Percentiles rank a stretch among this genome's conserved stretches.
Conservation (phyloP, 1,140 invertebrate species). For the Sitobion miscanthi region DNA sequence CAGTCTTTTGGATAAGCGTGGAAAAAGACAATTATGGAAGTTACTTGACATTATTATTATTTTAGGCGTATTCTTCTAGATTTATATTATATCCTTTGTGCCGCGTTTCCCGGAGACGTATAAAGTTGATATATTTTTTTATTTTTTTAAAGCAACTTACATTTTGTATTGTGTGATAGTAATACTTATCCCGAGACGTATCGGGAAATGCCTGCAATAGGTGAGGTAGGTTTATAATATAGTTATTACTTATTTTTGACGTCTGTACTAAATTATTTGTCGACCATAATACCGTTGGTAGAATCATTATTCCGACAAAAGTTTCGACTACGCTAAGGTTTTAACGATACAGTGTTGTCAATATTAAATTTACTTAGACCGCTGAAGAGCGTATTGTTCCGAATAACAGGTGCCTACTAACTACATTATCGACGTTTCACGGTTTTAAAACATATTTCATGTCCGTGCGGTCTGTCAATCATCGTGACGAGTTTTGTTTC, state of each 20-base stretch:
- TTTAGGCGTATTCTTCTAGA: not conserved
- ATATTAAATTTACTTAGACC: not conserved
- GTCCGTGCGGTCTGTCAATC: not conserved
- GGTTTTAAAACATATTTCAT: not conserved
- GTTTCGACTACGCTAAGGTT: not conserved
- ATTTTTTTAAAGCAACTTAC: not conserved
- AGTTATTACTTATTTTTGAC: not conserved
- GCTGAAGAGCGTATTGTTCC: not conserved
- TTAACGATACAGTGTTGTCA: constrained; percentile 3
- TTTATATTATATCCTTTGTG: not conserved
- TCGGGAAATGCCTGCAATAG: not conserved
- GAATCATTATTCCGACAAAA: not conserved
- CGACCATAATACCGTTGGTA: not conserved
- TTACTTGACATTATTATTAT: constrained; percentile 27
- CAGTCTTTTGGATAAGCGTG: constrained; percentile 7
- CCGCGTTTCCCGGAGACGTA: not conserved
- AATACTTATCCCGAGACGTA: not conserved
- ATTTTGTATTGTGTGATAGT: not conserved
- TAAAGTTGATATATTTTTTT: not conserved
- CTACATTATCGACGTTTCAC: not conserved
- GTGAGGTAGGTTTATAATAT: not conserved
- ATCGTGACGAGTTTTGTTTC: not conserved
- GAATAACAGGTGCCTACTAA: not conserved
- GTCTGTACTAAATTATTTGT: not conserved
- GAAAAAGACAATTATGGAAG: constrained; percentile 8